Evolutionary conservation across 1,140 invertebrate species (phyloP).

Genomic region (Octopus sinensis): DNA sequence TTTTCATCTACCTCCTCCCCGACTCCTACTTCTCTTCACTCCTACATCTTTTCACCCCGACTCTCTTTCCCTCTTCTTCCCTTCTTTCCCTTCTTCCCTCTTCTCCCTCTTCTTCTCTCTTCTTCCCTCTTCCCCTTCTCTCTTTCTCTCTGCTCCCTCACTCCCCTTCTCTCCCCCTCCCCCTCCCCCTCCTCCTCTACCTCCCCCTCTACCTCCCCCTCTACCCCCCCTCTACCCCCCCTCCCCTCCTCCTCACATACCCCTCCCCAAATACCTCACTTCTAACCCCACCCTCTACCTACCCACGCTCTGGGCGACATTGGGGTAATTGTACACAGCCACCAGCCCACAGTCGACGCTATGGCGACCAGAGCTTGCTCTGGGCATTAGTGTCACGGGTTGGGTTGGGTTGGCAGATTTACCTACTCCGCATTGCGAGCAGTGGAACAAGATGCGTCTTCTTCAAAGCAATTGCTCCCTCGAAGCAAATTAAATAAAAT

Average conservation of each 20-base stretch:
- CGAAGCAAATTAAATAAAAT: too few relatives aligned
- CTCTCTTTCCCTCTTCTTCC: background rate
- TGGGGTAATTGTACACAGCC: too few relatives aligned
- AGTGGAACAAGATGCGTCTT: too few relatives aligned
- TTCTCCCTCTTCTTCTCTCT: background rate
- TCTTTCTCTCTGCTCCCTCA: background rate
- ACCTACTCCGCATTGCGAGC: too few relatives aligned
- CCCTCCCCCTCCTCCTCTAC: background rate
- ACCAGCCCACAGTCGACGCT: too few relatives aligned
- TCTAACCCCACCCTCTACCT: too few relatives aligned
- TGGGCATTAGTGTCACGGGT: too few relatives aligned
- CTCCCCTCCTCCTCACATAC: background rate
- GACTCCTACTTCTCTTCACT: background rate
- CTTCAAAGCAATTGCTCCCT: too few relatives aligned
- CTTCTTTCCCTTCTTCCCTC: background rate
- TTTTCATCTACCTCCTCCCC: background rate
- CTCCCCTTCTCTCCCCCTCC: background rate
- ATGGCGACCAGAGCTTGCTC: too few relatives aligned
- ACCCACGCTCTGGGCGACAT: too few relatives aligned
- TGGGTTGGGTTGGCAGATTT: too few relatives aligned
- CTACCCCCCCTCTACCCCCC: background rate
- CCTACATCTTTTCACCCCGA: background rate
- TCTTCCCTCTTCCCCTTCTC: background rate
- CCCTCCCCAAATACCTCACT: too few relatives aligned
- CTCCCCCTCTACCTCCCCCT: background rate